Conservation (phyloP, 1,140 invertebrate genomes). For the Caenorhabditis latens region DNA sequence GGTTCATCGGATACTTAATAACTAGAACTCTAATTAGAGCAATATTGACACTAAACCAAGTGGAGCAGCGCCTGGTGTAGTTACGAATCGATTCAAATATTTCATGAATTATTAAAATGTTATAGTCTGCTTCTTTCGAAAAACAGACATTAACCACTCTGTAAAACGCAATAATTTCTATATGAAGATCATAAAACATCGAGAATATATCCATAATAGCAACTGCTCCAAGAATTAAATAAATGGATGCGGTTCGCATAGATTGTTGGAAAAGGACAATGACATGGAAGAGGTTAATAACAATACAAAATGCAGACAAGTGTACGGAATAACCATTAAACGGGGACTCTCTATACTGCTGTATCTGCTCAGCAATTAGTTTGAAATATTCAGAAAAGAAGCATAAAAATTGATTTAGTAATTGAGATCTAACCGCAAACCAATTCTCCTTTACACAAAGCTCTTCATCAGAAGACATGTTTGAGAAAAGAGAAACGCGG, state of each 20-base stretch:
- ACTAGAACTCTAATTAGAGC: background rate
- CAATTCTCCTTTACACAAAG: too few relatives aligned
- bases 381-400: too few relatives aligned
- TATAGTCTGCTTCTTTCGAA: background rate
- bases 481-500: too few relatives aligned
- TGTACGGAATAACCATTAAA: background rate
- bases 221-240: background rate
- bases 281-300: background rate
- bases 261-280: background rate
- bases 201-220: background rate
- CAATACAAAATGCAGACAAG: background rate
- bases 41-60: background rate
- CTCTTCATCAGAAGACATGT: too few relatives aligned
- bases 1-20: background rate
- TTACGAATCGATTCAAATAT: background rate
- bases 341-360: too few relatives aligned
- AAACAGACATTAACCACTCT: background rate
- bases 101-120: background rate
- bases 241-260: background rate
- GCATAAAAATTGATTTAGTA: too few relatives aligned
- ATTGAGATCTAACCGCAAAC: too few relatives aligned
- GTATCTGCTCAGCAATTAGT: too few relatives aligned
- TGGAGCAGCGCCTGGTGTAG: background rate
- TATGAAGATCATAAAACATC: background rate
- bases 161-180: background rate